Conservation (phyloP, 2,797 vertebrate species). For the Malurus leucopterus region DNA sequence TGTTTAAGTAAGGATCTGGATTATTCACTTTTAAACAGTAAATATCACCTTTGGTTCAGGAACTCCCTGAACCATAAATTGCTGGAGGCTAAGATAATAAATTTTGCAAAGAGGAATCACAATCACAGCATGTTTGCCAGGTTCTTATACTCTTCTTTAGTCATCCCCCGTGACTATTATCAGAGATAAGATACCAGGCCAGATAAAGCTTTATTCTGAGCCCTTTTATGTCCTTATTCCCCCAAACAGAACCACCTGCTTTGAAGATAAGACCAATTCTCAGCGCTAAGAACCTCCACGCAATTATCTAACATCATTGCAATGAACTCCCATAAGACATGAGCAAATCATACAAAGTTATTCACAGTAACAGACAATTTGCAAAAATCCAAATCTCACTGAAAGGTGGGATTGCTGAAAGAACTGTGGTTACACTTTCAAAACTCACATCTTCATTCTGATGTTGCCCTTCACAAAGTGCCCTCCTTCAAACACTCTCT, state of each 20-base stretch:
- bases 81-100: constrained; percentile 35
- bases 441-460: neutral
- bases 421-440: neutral
- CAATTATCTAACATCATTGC: neutral
- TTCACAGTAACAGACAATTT: neutral
- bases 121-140: neutral
- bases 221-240: neutral
- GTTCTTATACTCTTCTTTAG: neutral
- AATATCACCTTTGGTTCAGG: constrained; percentile 27
- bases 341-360: neutral
- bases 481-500: neutral
- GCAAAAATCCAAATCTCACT: neutral
- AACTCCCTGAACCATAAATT: constrained; percentile 33
- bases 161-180: neutral
- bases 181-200: neutral
- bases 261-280: neutral
- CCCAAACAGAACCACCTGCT: neutral
- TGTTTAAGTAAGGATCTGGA: neutral
- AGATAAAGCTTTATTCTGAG: constrained; percentile 3
- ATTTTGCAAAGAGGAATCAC: constrained; percentile 34
- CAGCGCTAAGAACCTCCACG: neutral
- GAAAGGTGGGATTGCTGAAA: neutral
- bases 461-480: neutral
- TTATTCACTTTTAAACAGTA: constrained; percentile 21
- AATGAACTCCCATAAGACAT: neutral